Base-by-base conservation (phyloP, 30 jellyfish, hydroid and myxozoan species). In the Pelagia noctiluca region DNA sequence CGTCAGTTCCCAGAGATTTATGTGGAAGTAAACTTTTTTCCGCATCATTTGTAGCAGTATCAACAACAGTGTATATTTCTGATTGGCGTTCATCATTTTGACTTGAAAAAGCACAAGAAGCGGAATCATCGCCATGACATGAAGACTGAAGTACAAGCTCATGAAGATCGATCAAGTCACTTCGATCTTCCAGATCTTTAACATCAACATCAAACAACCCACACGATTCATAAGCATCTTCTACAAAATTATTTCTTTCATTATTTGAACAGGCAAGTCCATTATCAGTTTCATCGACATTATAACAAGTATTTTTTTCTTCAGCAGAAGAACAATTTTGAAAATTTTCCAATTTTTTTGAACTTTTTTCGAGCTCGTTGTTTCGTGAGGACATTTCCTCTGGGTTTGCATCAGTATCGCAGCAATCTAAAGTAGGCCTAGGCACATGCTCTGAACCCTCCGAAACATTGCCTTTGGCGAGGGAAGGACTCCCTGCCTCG, bases 71-170 rank as follows among this genome's bases (percentile, higher is more conserved):
- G n/a, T n/a, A n/a, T n/a, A n/a, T n/a, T n/a, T n/a, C n/a, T n/a
- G n/a, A n/a, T n/a, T n/a, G n/a, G n/a, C n/a, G n/a, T n/a, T n/a
- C n/a, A n/a, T n/a, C n/a, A n/a, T n/a, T n/a, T n/a, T n/a, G n/a
- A n/a, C n/a, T n/a, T n/a, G n/a, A n/a, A n/a, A n/a, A n/a, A n/a
- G n/a, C n/a, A n/a, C n/a, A n/a, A n/a, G n/a, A n/a, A n/a, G n/a
- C n/a, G n/a, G n/a, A n/a, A n/a, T n/a, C 88, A 34, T 76, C 71
- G 26, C 63, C 80, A 29, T 79, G 63, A 62, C 50, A 72, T 11
- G 89, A 79, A 19, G 80, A 8, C 2, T 63, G 31, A 46, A 63
- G n/a, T 63, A 63, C 75, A n/a, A 22, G 18, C 46, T 63, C 28
- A 28, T 63, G 75, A n/a, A 63, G 35, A 35, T 63, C 75, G 5